A percentile compares a stretch with the other conserved stretches of the same genome.
Conservation (phyloP, 2,113 vertebrate genomes). For the Spheniscus mendiculus region DNA sequence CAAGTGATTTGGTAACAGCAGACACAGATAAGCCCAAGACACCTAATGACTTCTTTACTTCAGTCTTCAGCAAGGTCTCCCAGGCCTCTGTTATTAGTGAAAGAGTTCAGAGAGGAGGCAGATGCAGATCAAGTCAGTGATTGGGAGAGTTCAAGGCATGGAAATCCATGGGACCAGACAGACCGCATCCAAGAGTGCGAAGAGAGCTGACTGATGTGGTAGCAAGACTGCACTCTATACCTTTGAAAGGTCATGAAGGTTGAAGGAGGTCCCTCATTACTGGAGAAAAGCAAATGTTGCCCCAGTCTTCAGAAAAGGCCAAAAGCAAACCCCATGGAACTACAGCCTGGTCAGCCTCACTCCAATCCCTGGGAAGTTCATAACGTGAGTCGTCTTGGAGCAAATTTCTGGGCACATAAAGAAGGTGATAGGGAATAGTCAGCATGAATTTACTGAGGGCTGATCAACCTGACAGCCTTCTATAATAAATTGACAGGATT, state of each 20-base stretch:
- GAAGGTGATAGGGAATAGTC: background rate
- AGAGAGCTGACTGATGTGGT: background rate
- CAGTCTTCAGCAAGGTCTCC: background rate
- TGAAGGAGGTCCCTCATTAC: background rate
- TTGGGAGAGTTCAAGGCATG: fast-evolving
- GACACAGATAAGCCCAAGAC: background rate
- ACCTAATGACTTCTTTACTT: background rate
- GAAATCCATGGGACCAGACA: background rate
- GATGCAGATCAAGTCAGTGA: background rate
- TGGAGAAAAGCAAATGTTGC: background rate
- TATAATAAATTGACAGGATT: background rate
- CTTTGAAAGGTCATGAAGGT: background rate
- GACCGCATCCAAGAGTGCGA: background rate
- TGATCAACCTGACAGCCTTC: background rate
- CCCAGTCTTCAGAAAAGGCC: background rate
- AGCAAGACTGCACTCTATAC: background rate
- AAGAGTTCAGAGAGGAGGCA: background rate
- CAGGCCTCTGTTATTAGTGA: background rate
- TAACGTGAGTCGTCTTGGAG: background rate
- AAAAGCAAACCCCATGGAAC: background rate
- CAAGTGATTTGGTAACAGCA: background rate
- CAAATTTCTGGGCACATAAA: background rate
- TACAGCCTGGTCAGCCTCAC: background rate
- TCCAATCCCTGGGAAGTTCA: background rate
- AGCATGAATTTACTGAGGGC: background rate